Evolutionary conservation across 1,140 invertebrate genomes (phyloP), one percentile per base, ranked within the genome.

Genomic region (Microplitis demolitor): DNA sequence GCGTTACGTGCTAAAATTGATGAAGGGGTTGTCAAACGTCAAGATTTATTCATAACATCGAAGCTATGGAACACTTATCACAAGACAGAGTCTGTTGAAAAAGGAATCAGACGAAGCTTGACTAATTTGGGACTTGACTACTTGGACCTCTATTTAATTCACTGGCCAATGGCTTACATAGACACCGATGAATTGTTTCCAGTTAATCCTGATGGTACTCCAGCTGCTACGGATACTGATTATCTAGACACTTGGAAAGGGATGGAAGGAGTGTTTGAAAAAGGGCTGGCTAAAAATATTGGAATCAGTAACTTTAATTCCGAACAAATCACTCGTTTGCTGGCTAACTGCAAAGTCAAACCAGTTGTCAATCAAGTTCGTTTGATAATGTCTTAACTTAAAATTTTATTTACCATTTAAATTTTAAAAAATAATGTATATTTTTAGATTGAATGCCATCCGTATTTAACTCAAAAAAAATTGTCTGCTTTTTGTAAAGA

Each of bases 291-390:
- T 0, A 92, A 90, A 78, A 91, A 92, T 13, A 96, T 98, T 75
- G 96, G 96, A 4, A 82, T 97, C 0, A 97, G 95, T 4, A 98
- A 97, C 80, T 98, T 97, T 79, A 97, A 95, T 82, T 90, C 89
- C 35, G 85, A 92, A 74, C 96, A 98, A 82, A 87, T 97, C 37
- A 83, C 91, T 5, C 87, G 92, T 69, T 67, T 98, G 53, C 66
- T 95, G 0, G 84, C 91, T 37, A 88, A 86, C 64, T 89, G 88
- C 9, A 90, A 84, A 24, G 89, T 96, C 34, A 92, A 92, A 83
- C 96, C 96, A 14, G 91, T 91, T 56, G 90, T 89, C 3, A 92
- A 94, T 81, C 95, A 97, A 88, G 90, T 95, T 75, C 45, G 62
- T 64, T 16, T 37, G 4, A 24, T 24, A 24, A 24, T 24, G 1